Percentiles rank a stretch among this genome's conserved stretches.
Evolutionary conservation across 2,797 vertebrate genomes (phyloP).

Genomic region (Peromyscus aztecus): DNA sequence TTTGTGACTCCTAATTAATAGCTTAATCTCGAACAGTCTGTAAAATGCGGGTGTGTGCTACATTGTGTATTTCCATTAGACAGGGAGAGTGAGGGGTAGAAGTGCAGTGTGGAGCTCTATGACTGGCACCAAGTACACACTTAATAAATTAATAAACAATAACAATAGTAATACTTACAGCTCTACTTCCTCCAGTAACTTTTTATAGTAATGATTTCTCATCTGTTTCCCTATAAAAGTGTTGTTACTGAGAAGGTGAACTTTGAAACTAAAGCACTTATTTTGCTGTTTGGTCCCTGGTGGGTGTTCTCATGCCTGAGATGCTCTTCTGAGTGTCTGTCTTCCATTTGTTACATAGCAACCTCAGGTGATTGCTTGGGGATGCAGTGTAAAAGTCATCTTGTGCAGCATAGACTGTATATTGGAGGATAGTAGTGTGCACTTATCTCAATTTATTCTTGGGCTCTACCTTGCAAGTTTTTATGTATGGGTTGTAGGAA

Average conservation of each 20-base stretch:
- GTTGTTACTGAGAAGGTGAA: background rate
- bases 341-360: conserved; percentile 18
- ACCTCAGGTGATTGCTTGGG: background rate
- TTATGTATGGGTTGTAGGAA: background rate
- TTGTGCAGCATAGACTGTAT: background rate
- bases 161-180: background rate
- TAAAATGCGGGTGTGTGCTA: background rate
- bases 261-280: conserved; percentile 36
- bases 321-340: background rate
- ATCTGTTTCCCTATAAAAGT: conserved; percentile 4
- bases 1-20: background rate
- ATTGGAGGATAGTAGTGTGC: conserved; percentile 25
- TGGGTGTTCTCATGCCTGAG: background rate
- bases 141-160: background rate
- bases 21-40: background rate
- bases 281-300: conserved; percentile 20
- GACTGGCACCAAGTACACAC: background rate
- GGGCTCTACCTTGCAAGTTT: background rate
- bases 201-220: background rate
- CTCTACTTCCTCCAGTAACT: background rate
- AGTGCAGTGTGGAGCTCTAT: background rate
- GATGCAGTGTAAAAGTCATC: conserved; percentile 19
- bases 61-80: background rate
- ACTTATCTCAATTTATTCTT: conserved; percentile 43
- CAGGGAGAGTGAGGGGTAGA: background rate